Evolutionary conservation across 2,113 vertebrate genomes (phyloP).

Genomic region (Silurus asotus): DNA sequence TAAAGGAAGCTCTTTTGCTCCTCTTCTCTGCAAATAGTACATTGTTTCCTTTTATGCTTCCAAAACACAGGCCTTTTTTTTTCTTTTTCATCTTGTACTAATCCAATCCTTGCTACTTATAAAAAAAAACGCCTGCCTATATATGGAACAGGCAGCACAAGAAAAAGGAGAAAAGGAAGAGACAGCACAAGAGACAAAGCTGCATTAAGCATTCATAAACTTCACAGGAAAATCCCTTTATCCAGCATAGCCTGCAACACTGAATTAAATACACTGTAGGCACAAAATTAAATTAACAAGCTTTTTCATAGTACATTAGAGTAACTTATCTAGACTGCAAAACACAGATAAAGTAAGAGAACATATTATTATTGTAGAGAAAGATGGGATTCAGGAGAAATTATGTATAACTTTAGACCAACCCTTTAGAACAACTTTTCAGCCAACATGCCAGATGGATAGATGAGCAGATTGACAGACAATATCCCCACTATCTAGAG

Average conservation of each 20-base stretch:
- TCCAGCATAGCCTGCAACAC: neutral
- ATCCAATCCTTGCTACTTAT: conserved; percentile 1
- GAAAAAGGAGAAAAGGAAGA: conserved; percentile 5
- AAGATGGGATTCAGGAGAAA: neutral
- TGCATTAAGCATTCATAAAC: neutral
- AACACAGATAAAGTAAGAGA: neutral
- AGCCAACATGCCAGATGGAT: neutral
- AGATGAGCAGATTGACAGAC: neutral
- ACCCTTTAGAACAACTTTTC: neutral
- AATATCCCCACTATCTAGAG: neutral
- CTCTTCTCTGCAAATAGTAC: neutral
- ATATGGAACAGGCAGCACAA: neutral
- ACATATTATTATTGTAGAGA: neutral
- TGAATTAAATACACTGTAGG: neutral
- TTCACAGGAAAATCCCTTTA: neutral
- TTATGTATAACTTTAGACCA: neutral
- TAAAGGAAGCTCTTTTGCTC: conserved; percentile 17
- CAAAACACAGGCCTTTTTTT: conserved; percentile 14
- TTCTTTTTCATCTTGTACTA: conserved; percentile 47
- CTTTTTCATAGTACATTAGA: neutral
- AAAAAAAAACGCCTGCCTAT: neutral
- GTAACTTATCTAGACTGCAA: neutral
- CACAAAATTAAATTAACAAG: neutral
- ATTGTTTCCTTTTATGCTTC: conserved; percentile 2
- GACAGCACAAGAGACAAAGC: neutral